phyloP scores from a whole-genome alignment of 1,140 invertebrate species.

The Euschistus heros region DNA sequence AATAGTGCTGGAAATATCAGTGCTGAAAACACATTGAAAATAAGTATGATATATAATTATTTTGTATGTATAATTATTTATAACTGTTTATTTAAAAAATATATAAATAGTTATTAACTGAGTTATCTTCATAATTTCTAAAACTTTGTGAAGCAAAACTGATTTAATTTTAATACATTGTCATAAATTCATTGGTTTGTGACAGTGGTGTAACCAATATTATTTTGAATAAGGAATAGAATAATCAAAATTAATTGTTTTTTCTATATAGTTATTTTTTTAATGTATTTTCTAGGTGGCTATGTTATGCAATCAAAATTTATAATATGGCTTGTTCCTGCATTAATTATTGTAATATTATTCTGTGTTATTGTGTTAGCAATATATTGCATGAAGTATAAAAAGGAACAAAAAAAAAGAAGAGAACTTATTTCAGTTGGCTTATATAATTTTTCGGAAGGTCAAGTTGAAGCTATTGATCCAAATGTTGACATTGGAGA shows the following conservation, averaged over 20 bases:
- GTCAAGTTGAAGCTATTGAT: slow-evolving; percentile 68
- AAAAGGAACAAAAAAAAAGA: slow-evolving; percentile 38
- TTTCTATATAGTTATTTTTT: background rate
- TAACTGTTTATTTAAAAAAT: too few species aligned
- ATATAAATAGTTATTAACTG: too few species aligned
- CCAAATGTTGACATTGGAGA: slow-evolving; percentile 79
- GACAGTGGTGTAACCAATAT: too few species aligned
- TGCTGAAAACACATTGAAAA: background rate
- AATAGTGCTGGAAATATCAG: slow-evolving; percentile 5
- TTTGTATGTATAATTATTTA: too few species aligned
- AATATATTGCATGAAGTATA: background rate
- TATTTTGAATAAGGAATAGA: too few species aligned
- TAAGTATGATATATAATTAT: slow-evolving; percentile 1
- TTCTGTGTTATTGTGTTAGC: background rate
- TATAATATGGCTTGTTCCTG: background rate
- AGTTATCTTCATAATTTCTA: too few species aligned
- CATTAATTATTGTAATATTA: background rate
- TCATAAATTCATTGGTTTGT: too few species aligned
- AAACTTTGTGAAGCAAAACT: too few species aligned
- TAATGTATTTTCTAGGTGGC: background rate
- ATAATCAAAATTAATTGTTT: too few species aligned
- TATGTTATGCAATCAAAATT: background rate
- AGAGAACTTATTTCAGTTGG: slow-evolving; percentile 53
- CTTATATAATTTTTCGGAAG: slow-evolving; percentile 65
- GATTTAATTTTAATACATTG: too few species aligned